Evolutionary conservation across 2,113 vertebrate species (phyloP), one percentile per base, ranked within the genome.

Genomic region (Megalops atlanticus): DNA sequence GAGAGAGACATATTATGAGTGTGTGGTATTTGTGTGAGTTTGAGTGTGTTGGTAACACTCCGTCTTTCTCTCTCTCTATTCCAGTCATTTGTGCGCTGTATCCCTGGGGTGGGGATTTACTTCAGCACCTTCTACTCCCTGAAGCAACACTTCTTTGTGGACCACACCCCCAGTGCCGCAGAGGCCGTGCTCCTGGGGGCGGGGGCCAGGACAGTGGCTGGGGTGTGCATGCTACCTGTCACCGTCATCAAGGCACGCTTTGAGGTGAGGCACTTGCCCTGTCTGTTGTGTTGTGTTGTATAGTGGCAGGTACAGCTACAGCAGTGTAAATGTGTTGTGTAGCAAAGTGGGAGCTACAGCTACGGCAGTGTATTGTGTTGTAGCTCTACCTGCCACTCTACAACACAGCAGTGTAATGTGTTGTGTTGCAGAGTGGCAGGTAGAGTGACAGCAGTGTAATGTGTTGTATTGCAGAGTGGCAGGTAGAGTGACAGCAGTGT

Each of bases 71-170:
- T 64, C 54, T 64, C 54, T 27, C n/a, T 80, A 41, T 43, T 82
- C n/a, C 83, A 99, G 98, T 99, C 98, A 0, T 97, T 98, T 0
- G 89, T 91, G 74, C 95, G 97, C 81, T 98, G 97, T 83, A 97
- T 99, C 89, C 98, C 98, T 0, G 98, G 97, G 0, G 95, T 99
- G 39, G 98, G 98, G 0, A 93, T 99, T 92, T 99, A 99, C 94
- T 99, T 99, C 85, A 96, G 97, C 89, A 96, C 95, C 2, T 95
- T 96, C 84, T 96, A 95, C 86, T 89, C 91, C 12, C 86, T 96
- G 84, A 98, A 97, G 92, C 95, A 98, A 73, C 91, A 92, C 79
- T 91, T 96, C 79, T 89, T 96, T 70, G 85, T 82, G 33, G 95
- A 95, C 64, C 83, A 87, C 6, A 89, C 87, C 16, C 96, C 95